These are phyloP conservation scores for Saccopteryx leptura DNA, from an alignment of 2,113 vertebrate species.

Conservation along the genomic window DNA sequence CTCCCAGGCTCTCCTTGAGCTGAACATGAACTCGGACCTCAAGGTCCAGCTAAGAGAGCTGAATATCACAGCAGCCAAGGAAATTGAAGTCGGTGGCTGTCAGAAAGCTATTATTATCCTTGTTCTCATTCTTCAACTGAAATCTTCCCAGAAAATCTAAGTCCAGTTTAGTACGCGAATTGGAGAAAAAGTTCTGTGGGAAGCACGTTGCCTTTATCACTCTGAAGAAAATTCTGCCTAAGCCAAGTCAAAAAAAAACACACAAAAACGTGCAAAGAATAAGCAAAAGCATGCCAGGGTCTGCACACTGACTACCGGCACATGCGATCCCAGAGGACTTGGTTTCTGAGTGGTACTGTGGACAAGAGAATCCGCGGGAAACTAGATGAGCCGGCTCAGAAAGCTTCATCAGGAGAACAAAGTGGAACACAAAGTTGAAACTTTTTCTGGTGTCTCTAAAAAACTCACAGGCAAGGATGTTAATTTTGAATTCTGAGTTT, in stretches of 20 bases:
- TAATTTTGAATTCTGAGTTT: not conserved
- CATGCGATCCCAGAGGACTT: not conserved
- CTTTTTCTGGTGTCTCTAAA: not conserved
- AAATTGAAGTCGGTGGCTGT: not conserved
- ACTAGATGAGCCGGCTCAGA: not conserved
- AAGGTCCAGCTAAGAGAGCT: not conserved
- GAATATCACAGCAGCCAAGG: not conserved
- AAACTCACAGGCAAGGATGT: not conserved
- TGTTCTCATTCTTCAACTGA: not conserved
- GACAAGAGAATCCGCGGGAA: not conserved
- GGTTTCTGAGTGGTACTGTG: not conserved
- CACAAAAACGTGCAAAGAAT: not conserved
- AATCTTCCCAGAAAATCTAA: not conserved
- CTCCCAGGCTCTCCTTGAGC: not conserved
- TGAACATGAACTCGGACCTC: not conserved
- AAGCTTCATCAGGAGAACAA: not conserved
- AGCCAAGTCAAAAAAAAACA: not conserved
- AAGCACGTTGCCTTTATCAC: not conserved
- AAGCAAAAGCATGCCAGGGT: not conserved
- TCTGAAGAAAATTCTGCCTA: not conserved
- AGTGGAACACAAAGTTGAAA: not conserved
- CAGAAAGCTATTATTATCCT: not conserved
- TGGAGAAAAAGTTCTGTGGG: not conserved
- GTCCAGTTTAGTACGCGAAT: no score
- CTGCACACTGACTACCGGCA: not conserved